Evolutionary conservation across 2,113 vertebrate genomes (phyloP).

Genomic region (Columbina picui): DNA sequence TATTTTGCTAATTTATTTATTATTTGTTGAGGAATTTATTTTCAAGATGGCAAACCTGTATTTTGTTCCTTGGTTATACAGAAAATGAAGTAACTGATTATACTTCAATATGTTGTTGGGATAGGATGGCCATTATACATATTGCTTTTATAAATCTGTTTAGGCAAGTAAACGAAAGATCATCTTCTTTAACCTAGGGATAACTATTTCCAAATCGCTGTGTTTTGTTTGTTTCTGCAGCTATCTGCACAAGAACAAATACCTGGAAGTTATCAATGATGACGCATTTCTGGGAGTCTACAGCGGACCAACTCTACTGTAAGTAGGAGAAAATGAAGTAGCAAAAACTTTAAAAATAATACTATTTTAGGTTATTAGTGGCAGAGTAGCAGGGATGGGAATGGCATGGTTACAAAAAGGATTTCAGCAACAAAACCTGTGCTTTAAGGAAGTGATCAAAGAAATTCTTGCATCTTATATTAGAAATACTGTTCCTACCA

Average conservation of each 20-base stretch:
- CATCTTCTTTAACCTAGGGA: neutral
- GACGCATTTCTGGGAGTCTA: constrained; percentile 86
- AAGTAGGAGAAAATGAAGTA: constrained; percentile 74
- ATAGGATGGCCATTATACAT: neutral
- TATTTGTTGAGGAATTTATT: neutral
- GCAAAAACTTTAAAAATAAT: neutral
- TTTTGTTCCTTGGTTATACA: neutral
- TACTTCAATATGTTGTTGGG: neutral
- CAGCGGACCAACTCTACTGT: constrained; percentile 91
- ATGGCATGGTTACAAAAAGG: neutral
- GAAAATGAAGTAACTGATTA: neutral
- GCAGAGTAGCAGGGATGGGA: neutral
- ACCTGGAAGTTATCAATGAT: constrained; percentile 85
- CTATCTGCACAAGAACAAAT: constrained; percentile 92
- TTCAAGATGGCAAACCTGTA: neutral
- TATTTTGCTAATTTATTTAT: neutral
- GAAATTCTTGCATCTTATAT: neutral
- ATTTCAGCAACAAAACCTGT: neutral
- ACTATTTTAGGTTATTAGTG: neutral
- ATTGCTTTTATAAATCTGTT: neutral
- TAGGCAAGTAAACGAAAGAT: neutral
- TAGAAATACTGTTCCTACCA: neutral
- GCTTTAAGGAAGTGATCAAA: neutral
- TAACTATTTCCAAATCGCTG: neutral
- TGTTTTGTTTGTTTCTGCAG: constrained; percentile 71